phyloP scores from a whole-genome alignment of 2,888 invertebrate species.

The Pediacus dermestoides region DNA sequence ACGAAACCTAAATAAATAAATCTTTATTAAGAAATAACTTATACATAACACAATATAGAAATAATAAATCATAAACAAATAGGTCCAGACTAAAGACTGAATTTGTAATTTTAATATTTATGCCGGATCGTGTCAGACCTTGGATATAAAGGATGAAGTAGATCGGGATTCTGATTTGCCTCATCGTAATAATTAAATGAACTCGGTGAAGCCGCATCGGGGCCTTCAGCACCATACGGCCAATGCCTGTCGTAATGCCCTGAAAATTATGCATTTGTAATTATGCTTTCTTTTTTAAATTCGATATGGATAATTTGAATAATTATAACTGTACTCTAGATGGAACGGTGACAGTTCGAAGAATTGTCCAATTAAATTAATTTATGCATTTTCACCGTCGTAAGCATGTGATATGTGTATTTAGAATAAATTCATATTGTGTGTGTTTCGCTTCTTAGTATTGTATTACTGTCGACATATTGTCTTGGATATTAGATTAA shows the following conservation, averaged over 20 bases:
- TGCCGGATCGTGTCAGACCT: conserved; percentile 3
- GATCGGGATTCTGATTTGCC: conserved; percentile 13
- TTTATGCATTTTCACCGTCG: no score
- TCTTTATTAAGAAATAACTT: no score
- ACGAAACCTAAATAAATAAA: no score
- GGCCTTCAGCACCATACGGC: conserved; percentile 30
- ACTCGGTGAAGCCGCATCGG: conserved; percentile 6
- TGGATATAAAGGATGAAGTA: conserved; percentile 13
- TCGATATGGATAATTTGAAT: no score
- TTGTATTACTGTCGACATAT: no score
- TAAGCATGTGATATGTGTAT: no score
- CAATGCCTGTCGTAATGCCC: conserved; percentile 43
- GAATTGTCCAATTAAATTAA: conserved; percentile 2
- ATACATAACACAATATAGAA: no score
- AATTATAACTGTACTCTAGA: conserved; percentile 1
- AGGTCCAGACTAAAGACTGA: no score
- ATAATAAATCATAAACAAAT: no score
- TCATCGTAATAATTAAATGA: conserved; percentile 5
- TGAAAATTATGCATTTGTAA: conserved; percentile 32
- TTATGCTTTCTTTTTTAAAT: conserved; percentile 1
- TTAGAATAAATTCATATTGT: no score
- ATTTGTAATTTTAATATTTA: conserved; percentile 6
- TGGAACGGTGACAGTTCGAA: conserved; percentile 2
- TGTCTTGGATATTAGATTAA: no score
- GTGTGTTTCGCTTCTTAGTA: no score